Percentiles rank a stretch among this genome's conserved stretches.
Conservation (phyloP, 2,113 vertebrate species). For the Murina feae region DNA sequence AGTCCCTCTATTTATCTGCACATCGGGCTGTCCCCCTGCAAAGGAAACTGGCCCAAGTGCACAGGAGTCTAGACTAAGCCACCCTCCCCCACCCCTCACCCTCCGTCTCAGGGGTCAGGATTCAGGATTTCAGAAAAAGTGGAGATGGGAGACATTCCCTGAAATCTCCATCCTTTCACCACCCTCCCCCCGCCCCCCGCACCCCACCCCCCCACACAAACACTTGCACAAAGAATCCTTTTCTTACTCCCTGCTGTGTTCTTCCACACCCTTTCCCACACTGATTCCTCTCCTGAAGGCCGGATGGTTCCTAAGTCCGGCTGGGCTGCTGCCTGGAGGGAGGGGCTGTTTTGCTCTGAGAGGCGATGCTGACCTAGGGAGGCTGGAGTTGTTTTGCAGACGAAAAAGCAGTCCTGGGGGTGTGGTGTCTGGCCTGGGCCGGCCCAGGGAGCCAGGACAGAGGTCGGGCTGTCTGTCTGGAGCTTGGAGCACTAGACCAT, state of each 20-base stretch:
- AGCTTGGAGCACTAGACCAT: slow-evolving; percentile 22
- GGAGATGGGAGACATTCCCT: neutral
- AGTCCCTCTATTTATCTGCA: neutral
- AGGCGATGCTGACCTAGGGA: neutral
- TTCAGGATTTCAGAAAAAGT: neutral
- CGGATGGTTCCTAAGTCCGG: neutral
- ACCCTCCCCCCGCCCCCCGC: too few species aligned
- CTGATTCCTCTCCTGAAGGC: neutral
- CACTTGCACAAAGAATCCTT: neutral
- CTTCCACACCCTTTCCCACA: neutral
- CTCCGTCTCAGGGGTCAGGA: neutral
- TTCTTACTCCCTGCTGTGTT: neutral
- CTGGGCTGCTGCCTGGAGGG: neutral
- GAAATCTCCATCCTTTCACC: neutral
- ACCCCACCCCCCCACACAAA: fast-evolving
- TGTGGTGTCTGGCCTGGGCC: neutral
- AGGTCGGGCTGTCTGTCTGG: slow-evolving; percentile 44
- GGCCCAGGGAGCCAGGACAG: slow-evolving; percentile 28
- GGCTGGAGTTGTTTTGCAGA: neutral
- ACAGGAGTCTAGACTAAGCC: neutral
- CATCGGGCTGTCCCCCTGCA: neutral
- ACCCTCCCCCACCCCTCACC: neutral
- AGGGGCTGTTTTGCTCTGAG: neutral
- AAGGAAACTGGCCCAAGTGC: neutral
- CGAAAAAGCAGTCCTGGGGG: neutral